Evolutionary conservation across 1,140 invertebrate genomes (phyloP).

Genomic region (Drosophila triauraria): DNA sequence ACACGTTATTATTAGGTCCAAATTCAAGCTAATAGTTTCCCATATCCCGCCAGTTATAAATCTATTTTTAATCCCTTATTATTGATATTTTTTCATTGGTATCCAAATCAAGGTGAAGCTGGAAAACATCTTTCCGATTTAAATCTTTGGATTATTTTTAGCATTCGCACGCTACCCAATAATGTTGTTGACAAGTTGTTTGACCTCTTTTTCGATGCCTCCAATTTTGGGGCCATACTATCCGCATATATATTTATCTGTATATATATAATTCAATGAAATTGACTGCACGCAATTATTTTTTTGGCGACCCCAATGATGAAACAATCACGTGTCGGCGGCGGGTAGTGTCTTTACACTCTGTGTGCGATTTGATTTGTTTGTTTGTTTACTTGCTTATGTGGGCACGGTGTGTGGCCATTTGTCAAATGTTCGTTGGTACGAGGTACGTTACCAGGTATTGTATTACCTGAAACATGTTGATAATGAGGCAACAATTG

Average conservation of each 20-base stretch:
- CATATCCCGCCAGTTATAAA: not conserved
- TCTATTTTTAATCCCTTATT: not conserved
- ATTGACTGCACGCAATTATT: constrained; percentile 51
- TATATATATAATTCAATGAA: constrained; percentile 42
- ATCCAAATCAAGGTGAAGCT: not conserved
- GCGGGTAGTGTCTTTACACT: constrained; percentile 17
- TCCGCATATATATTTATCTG: not conserved
- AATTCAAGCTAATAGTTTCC: not conserved
- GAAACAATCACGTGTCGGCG: constrained; percentile 54
- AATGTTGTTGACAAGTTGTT: constrained; percentile 33
- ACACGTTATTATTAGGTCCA: not conserved
- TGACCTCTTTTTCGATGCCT: constrained; percentile 36
- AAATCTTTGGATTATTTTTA: constrained; percentile 14
- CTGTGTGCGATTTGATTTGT: constrained; percentile 39
- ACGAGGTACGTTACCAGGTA: constrained; percentile 11
- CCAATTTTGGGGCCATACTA: constrained; percentile 1
- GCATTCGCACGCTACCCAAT: not conserved
- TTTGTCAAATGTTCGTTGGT: constrained; percentile 28
- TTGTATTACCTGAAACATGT: constrained; percentile 56
- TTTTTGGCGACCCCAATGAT: constrained; percentile 42
- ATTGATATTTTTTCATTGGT: not conserved
- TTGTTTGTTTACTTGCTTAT: constrained; percentile 41
- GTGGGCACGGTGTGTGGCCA: constrained; percentile 36
- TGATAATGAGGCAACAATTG: constrained; percentile 38
- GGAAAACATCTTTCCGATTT: not conserved